Conservation (phyloP, 2,888 invertebrate species). For the Smittia sp. region DNA sequence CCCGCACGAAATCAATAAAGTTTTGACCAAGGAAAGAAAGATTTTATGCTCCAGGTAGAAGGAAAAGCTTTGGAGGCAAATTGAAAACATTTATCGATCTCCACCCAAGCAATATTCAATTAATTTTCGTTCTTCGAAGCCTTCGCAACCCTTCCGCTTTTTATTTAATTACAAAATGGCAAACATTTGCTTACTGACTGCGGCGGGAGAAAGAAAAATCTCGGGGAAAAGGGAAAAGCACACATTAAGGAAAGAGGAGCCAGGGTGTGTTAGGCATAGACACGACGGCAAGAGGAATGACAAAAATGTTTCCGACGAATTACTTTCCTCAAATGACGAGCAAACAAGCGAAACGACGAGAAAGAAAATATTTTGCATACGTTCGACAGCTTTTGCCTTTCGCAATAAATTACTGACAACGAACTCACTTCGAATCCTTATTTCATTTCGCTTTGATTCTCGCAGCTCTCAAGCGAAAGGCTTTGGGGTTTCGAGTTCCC, state of each 20-base stretch:
- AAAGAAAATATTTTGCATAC: not conserved
- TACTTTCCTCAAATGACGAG: not conserved
- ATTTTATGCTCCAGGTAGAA: no score
- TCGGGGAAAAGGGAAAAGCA: not conserved
- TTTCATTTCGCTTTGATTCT: no score
- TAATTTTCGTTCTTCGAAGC: not conserved
- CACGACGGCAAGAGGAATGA: not conserved
- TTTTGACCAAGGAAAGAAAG: no score
- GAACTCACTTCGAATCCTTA: no score
- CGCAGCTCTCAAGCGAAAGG: no score
- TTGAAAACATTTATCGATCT: no score
- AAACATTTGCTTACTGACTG: not conserved
- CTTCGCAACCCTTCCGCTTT: not conserved
- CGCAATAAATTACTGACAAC: not conserved
- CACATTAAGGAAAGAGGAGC: no score
- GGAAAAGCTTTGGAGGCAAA: no score
- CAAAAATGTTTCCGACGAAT: not conserved
- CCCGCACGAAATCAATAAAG: no score
- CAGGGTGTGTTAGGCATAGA: no score
- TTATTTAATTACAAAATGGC: constrained; percentile 3
- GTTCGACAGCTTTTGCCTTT: constrained; percentile 1
- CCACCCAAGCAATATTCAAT: no score
- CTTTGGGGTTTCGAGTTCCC: not conserved
- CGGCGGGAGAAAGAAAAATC: not conserved
- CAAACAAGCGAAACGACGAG: not conserved